These are phyloP conservation scores for Ormyrus pomaceus DNA, from an alignment of 2,888 invertebrate genomes.

Conservation along the genomic window DNA sequence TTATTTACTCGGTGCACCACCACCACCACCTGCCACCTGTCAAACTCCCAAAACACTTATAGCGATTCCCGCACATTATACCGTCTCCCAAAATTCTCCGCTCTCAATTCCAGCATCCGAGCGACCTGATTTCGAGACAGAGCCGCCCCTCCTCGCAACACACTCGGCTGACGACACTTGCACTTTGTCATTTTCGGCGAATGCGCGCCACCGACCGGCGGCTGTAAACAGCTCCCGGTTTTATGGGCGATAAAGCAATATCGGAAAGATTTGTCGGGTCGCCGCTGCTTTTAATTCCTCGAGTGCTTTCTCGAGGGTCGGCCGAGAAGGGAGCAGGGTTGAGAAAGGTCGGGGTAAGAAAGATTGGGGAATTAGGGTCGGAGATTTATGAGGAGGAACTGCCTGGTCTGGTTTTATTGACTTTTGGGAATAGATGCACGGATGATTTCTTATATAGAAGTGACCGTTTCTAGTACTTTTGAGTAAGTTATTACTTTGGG, in stretches of 20 bases:
- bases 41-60: too few relatives aligned
- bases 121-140: neutral
- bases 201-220: neutral
- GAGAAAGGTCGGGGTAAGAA: neutral
- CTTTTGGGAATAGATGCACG: too few relatives aligned
- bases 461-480: too few relatives aligned
- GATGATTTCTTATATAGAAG: too few relatives aligned
- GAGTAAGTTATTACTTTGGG: too few relatives aligned
- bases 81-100: too few relatives aligned
- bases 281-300: slow-evolving; percentile 57
- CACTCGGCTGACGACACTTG: neutral
- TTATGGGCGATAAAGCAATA: slow-evolving; percentile 64
- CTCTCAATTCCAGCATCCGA: too few relatives aligned
- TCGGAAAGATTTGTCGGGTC: slow-evolving; percentile 59
- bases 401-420: too few relatives aligned
- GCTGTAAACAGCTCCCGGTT: slow-evolving; percentile 60
- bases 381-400: too few relatives aligned
- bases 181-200: slow-evolving; percentile 29
- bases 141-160: neutral
- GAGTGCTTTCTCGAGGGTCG: neutral
- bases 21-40: too few relatives aligned
- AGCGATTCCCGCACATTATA: too few relatives aligned
- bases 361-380: slow-evolving; percentile 4
- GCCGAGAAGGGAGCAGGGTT: slow-evolving; percentile 1
- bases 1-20: too few relatives aligned